Evolutionary conservation across 2,888 invertebrate species (phyloP).

Genomic region (Dynastes hyllus): DNA sequence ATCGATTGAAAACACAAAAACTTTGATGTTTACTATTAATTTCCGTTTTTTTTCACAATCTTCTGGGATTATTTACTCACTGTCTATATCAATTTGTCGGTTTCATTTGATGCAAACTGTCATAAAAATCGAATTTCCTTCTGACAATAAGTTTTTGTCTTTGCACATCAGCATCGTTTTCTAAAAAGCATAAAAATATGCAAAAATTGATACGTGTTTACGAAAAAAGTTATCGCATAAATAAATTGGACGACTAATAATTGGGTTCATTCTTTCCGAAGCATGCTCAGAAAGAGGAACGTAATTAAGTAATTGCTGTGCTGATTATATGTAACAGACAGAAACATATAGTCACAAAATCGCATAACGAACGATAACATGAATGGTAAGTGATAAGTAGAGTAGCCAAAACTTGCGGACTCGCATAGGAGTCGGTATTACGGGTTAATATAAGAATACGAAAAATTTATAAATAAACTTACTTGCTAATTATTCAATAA

Average conservation of each 20-base stretch:
- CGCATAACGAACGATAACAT: constrained; percentile 4
- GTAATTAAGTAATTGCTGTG: too few species aligned
- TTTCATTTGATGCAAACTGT: neutral
- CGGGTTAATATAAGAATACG: too few species aligned
- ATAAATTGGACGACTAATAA: too few species aligned
- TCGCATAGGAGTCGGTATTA: too few species aligned
- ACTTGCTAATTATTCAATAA: too few species aligned
- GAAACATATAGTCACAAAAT: constrained; percentile 1
- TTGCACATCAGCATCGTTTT: neutral
- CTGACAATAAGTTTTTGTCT: neutral
- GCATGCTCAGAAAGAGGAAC: too few species aligned
- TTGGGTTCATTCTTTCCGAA: too few species aligned
- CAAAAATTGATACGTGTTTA: too few species aligned
- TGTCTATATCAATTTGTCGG: constrained; percentile 9
- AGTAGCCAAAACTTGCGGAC: too few species aligned
- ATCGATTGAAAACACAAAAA: neutral
- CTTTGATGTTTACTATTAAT: constrained; percentile 4
- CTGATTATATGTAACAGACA: too few species aligned
- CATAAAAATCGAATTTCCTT: constrained; percentile 8
- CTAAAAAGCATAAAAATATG: neutral
- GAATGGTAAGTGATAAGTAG: neutral
- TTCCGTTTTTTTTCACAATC: neutral
- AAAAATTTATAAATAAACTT: too few species aligned
- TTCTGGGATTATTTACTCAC: neutral
- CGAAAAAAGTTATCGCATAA: too few species aligned